Evolutionary conservation across 1,140 invertebrate species (phyloP).

Genomic region (Drosophila arawakana): DNA sequence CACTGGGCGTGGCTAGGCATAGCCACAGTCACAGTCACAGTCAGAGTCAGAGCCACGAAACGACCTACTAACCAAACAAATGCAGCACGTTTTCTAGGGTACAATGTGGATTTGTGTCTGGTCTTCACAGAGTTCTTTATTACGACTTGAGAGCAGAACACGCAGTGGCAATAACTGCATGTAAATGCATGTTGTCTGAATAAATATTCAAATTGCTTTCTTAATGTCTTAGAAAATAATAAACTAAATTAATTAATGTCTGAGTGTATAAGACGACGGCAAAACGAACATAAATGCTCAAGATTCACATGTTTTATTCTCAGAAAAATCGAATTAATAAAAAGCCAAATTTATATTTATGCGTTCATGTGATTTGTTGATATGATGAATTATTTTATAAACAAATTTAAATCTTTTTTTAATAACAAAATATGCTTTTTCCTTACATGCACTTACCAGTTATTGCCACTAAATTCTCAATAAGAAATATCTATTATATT

Average conservation of each 20-base stretch:
- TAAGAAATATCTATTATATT: no score
- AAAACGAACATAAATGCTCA: no score
- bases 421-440: no score
- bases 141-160: constrained; percentile 14
- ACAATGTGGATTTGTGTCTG: background rate
- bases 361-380: no score
- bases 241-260: constrained; percentile 21
- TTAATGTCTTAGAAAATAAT: constrained; percentile 21
- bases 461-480: no score
- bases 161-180: constrained; percentile 7
- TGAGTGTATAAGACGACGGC: background rate
- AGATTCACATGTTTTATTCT: no score
- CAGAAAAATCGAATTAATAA: no score
- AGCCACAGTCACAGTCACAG: constrained; percentile 1
- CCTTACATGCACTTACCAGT: no score
- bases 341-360: no score
- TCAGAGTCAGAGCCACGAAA: background rate
- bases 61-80: constrained; percentile 11
- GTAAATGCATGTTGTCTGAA: constrained; percentile 10
- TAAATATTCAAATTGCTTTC: constrained; percentile 16
- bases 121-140: constrained; percentile 20
- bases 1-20: constrained; percentile 9
- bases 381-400: no score
- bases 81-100: background rate
- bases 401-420: no score